A percentile compares a stretch with the other conserved stretches of the same genome.
These are phyloP conservation scores for Ganaspis sp. DNA, from an alignment of 1,140 invertebrate species.

Conservation along the genomic window DNA sequence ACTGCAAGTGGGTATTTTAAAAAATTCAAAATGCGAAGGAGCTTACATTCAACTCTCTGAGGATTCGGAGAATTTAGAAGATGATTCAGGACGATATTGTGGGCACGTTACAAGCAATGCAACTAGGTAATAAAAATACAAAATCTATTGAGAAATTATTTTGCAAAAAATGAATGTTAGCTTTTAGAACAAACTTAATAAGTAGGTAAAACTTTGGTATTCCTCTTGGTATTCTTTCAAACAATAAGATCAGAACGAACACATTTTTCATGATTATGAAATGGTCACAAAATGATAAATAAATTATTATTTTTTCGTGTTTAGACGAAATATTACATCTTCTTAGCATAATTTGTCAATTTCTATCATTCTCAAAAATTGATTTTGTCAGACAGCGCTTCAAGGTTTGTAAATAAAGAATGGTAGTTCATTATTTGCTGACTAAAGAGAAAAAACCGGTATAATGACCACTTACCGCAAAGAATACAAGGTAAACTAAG, in stretches of 20 bases:
- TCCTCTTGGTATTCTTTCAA: too few species aligned
- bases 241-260: too few species aligned
- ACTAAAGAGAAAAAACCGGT: conserved; percentile 35
- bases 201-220: too few species aligned
- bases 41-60: conserved; percentile 67
- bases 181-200: too few species aligned
- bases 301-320: too few species aligned
- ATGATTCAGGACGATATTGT: conserved; percentile 65
- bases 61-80: conserved; percentile 57
- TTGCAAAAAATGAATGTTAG: too few species aligned
- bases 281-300: too few species aligned
- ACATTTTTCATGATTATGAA: too few species aligned
- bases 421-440: conserved; percentile 45
- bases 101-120: conserved; percentile 66
- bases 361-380: conserved; percentile 45
- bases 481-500: too few species aligned
- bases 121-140: conserved; percentile 60
- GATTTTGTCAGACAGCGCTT: conserved; percentile 49
- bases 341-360: too few species aligned
- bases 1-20: conserved; percentile 67
- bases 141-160: background rate
- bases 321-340: too few species aligned
- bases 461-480: conserved; percentile 28
- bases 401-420: conserved; percentile 51
- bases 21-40: conserved; percentile 64